These are phyloP conservation scores for Xestia ashworthii DNA, from an alignment of 2,888 invertebrate genomes.

Conservation along the genomic window DNA sequence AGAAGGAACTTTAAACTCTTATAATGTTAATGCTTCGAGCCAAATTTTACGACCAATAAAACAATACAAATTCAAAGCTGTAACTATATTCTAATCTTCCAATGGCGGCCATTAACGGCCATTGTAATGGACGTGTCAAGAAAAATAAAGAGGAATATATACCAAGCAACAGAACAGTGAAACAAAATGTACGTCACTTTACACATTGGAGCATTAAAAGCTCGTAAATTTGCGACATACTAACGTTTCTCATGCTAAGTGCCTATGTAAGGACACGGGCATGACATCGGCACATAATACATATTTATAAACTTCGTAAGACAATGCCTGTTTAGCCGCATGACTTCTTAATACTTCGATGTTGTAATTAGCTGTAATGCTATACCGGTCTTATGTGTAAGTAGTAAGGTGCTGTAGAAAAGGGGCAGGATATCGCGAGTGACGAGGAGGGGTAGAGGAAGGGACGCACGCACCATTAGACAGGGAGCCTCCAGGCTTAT, in stretches of 20 bases:
- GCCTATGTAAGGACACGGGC: slow-evolving; percentile 62
- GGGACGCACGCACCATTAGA: slow-evolving; percentile 87
- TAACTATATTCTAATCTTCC: slow-evolving; percentile 65
- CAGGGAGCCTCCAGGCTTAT: slow-evolving; percentile 79
- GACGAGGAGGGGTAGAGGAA: slow-evolving; percentile 57
- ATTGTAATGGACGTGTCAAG: slow-evolving; percentile 62
- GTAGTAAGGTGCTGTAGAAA: slow-evolving; percentile 68
- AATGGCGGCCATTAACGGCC: slow-evolving; percentile 57
- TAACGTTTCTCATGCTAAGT: slow-evolving; percentile 65
- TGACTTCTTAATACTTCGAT: slow-evolving; percentile 37
- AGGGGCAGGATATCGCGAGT: slow-evolving; percentile 80
- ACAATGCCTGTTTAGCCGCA: slow-evolving; percentile 58
- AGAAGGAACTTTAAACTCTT: slow-evolving; percentile 47
- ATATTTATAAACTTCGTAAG: slow-evolving; percentile 52
- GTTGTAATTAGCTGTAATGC: slow-evolving; percentile 54
- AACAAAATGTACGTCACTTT: slow-evolving; percentile 62
- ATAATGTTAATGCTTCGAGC: slow-evolving; percentile 47
- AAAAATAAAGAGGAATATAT: slow-evolving; percentile 59
- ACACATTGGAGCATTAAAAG: slow-evolving; percentile 63
- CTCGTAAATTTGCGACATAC: slow-evolving; percentile 65
- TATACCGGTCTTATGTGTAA: slow-evolving; percentile 34
- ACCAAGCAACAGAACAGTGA: slow-evolving; percentile 43
- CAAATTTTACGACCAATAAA: slow-evolving; percentile 59
- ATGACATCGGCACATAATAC: slow-evolving; percentile 55
- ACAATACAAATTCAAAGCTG: slow-evolving; percentile 64